Percentiles rank a stretch among this genome's conserved stretches.
Evolutionary conservation across 2,888 invertebrate species (phyloP).

Genomic region (Melinaea marsaeus): DNA sequence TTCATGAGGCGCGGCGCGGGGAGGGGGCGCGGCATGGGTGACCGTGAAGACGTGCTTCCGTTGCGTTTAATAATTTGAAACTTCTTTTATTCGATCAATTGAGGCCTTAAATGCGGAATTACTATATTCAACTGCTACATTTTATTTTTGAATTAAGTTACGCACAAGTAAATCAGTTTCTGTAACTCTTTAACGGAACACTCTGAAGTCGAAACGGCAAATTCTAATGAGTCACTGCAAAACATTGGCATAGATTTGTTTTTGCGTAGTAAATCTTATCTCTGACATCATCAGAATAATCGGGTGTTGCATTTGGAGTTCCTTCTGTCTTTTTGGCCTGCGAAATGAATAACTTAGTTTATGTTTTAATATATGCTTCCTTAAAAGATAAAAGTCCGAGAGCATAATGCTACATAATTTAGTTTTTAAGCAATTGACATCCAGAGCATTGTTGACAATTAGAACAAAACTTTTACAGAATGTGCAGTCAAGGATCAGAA

Average conservation of each 20-base stretch:
- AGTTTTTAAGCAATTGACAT: no score
- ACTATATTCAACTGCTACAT: not conserved
- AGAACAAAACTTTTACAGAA: slow-evolving; percentile 60
- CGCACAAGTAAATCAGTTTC: not conserved
- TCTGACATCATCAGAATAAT: slow-evolving; percentile 33
- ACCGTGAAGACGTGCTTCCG: slow-evolving; percentile 64
- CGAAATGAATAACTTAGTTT: slow-evolving; percentile 1
- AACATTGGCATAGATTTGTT: slow-evolving; percentile 36
- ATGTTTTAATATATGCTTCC: slow-evolving; percentile 5
- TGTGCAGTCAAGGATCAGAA: slow-evolving; percentile 81
- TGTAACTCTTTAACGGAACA: slow-evolving; percentile 6
- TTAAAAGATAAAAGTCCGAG: slow-evolving; percentile 3
- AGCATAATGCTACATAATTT: no score
- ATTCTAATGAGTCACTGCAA: slow-evolving; percentile 42
- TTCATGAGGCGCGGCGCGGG: slow-evolving; percentile 59
- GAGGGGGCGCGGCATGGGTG: slow-evolving; percentile 58
- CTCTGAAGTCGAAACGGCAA: slow-evolving; percentile 15
- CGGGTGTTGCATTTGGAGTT: slow-evolving; percentile 19
- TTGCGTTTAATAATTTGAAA: slow-evolving; percentile 43
- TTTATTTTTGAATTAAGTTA: not conserved
- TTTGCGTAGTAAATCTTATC: slow-evolving; percentile 41
- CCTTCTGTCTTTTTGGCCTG: not conserved
- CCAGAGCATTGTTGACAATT: not conserved
- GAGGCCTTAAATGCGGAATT: not conserved
- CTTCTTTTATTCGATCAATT: slow-evolving; percentile 3